Conservation (phyloP, 2,797 vertebrate genomes). For the Cichlasoma orientale region DNA sequence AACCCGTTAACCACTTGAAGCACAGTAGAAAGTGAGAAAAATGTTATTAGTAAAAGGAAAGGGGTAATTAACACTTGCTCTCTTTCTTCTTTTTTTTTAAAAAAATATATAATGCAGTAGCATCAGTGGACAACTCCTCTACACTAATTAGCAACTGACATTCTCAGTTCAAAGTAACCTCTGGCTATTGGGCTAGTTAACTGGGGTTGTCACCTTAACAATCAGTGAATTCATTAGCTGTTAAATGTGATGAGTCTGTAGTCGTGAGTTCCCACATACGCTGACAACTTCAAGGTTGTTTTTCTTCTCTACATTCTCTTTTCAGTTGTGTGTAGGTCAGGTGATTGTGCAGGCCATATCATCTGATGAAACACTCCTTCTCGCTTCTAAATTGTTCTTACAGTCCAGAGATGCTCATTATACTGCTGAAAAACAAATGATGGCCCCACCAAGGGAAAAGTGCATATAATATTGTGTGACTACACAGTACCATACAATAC, state of each 20-base stretch:
- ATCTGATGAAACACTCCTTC: neutral
- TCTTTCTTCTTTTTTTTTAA: neutral
- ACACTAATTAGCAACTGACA: constrained; percentile 25
- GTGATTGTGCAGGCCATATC: neutral
- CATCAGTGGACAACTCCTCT: neutral
- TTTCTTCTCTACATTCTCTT: neutral
- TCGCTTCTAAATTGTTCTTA: neutral
- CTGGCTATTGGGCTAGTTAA: neutral
- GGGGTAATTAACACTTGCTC: neutral
- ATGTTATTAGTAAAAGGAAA: neutral
- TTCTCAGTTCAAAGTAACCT: neutral
- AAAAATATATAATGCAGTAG: neutral
- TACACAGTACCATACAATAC: no score
- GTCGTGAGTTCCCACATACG: neutral
- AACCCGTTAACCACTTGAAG: neutral
- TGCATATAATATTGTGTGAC: no score
- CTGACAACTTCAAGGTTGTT: neutral
- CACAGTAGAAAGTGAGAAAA: neutral
- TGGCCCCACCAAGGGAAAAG: neutral
- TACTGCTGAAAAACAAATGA: neutral
- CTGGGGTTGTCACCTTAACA: neutral
- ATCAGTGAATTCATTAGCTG: neutral
- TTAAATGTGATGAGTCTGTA: neutral
- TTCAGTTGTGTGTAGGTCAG: neutral
- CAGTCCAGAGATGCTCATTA: neutral